Evolutionary conservation across 2,888 invertebrate genomes (phyloP), one percentile per base, ranked within the genome.

Genomic region (Galeruca laticollis): DNA sequence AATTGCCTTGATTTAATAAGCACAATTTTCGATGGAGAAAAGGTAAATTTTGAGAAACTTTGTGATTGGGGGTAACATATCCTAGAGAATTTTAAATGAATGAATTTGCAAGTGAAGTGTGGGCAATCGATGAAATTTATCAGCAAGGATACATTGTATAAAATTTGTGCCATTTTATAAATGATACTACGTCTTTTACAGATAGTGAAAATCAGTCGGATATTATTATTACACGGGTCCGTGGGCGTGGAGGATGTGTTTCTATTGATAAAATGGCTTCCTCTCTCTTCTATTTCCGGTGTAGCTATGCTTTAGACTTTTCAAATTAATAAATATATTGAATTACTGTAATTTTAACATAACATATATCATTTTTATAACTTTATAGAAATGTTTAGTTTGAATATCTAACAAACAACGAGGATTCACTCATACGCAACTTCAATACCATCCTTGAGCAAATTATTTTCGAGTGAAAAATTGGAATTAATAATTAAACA

Each of bases 161-260:
- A 40, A 59, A 59, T 66, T 47, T 66, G 66, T 66, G 66, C 66
- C 66, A 66, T 66, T 66, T 66, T 18, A 40, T 20, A 18, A 57
- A 60, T 59, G 59, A 66, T 66, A 66, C 37, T 59, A 60, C 60
- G 65, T 62, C 59, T 67, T 63, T 60, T 18, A 51, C 18, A 67
- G 70, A 70, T 70, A 68, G 51, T 43, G 56, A 67, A 70, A 70
- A 70, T 70, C 67, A 67, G 59, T 63, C 33, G 40, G 57, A 63
- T 67, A 70, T 67, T 70, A 66, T 57, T 49, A 61, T 61, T 70
- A 60, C 67, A 70, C 70, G 70, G 67, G 54, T 15, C 26, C 61
- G 70, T 70, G 67, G 70, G 70, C 51, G 61, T 21, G 51, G 51
- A 67, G 70, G 70, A 70, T 67, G 56, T 57, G 63, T 35, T 49